A percentile compares a stretch with the other conserved stretches of the same genome.
phyloP scores from a whole-genome alignment of 2,888 invertebrate species.

The Parnassius orleans region DNA sequence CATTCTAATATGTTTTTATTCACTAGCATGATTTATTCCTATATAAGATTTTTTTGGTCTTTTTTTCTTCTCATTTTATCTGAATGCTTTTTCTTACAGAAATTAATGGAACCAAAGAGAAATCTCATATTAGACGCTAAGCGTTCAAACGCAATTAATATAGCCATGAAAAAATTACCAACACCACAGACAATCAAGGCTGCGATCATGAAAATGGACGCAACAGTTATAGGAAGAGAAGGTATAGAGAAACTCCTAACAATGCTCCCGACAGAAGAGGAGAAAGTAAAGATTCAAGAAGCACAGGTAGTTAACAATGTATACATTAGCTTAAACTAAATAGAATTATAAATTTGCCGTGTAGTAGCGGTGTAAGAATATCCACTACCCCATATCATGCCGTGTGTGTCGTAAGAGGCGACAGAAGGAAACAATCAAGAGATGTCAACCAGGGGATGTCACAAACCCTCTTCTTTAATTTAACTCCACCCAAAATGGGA shows the following conservation, averaged over 20 bases:
- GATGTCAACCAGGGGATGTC: too few species aligned
- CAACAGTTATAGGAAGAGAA: constrained; percentile 98
- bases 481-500: too few species aligned
- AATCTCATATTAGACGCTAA: constrained; percentile 95
- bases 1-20: not conserved
- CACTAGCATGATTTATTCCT: not conserved
- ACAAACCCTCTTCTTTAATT: too few species aligned
- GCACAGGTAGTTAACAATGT: constrained; percentile 83
- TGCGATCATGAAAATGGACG: constrained; percentile 99
- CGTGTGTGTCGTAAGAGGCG: too few species aligned
- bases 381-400: too few species aligned
- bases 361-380: too few species aligned
- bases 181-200: constrained; percentile 98
- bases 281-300: constrained; percentile 96
- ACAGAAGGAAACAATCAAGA: too few species aligned
- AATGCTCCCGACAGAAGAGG: constrained; percentile 98
- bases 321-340: too few species aligned
- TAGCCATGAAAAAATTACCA: constrained; percentile 99
- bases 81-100: constrained; percentile 43
- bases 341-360: too few species aligned
- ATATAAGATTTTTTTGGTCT: not conserved
- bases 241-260: constrained; percentile 98
- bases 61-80: not conserved
- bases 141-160: constrained; percentile 99
- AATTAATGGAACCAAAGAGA: constrained; percentile 74